Evolutionary conservation across 2,797 vertebrate species (phyloP), one percentile per base, ranked within the genome.

Genomic region (Lepus oiostolus): DNA sequence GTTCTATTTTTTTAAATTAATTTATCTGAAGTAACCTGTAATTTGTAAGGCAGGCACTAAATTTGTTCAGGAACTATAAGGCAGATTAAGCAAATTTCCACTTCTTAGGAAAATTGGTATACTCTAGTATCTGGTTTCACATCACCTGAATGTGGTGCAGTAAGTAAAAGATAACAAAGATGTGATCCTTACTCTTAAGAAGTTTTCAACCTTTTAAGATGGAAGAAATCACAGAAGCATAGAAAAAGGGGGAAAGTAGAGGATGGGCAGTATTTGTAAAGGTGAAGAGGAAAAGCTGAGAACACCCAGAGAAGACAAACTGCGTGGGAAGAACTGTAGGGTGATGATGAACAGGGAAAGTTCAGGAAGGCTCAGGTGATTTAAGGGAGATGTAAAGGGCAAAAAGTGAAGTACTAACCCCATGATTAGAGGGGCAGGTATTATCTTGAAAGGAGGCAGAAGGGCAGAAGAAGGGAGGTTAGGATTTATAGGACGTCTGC

Each of bases 11-110:
- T 79, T 68, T 2, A 32, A 77, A 74, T 22, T 42, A 71, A 60
- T 22, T 38, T 85, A 74, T 30, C 60, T 47, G n/a, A 88, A 88
- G 9, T 79, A 58, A 80, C 54, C 26, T 89, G 14, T 76, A 94
- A 95, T 87, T 91, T 87, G 19, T 60, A 6, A 92, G 11, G 5
- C 6, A 62, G 10, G 30, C 1, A 6, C 11, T 95, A 71, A 74
- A n/a, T 88, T 88, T 88, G 5, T 58, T 85, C 19, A 83, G 3
- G 47, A 42, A 65, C 21, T 79, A 80, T 4, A 93, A 77, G 63
- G 60, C 7, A 63, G 26, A 79, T 71, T 50, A 67, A 91, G 58
- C 30, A 91, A 79, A 60, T 84, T 71, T 85, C 63, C 7, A n/a
- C 54, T 4, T 88, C 76, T 32, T 85, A 30, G 21, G 16, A 88